Evolutionary conservation across 1,140 invertebrate species (phyloP).

Genomic region (Leguminivora glycinivorella): DNA sequence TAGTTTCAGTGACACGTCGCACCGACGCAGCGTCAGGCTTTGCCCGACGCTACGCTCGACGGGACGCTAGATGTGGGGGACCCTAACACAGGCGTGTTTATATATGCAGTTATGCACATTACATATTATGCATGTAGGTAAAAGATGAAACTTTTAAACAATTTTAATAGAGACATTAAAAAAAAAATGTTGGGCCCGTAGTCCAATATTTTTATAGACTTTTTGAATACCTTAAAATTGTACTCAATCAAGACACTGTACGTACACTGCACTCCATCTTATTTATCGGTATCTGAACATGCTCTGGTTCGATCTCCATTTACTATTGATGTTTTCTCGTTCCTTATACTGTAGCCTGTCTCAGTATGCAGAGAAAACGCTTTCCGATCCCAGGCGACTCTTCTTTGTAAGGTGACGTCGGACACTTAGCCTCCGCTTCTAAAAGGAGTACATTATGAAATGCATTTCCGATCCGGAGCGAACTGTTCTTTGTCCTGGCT

Average conservation of each 20-base stretch:
- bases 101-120: no score
- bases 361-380: constrained; percentile 6
- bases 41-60: no score
- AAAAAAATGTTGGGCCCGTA: no score
- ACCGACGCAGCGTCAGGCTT: no score
- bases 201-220: no score
- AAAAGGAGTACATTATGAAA: constrained; percentile 18
- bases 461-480: constrained; percentile 2
- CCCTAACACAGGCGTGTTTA: no score
- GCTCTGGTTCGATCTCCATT: background rate
- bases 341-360: background rate
- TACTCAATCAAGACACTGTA: background rate
- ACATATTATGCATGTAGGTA: no score
- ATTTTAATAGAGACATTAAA: no score
- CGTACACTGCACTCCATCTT: background rate
- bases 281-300: background rate
- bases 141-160: no score
- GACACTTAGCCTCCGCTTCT: constrained; percentile 7
- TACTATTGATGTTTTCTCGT: constrained; percentile 3
- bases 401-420: constrained; percentile 22
- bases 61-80: no score
- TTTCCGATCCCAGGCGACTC: background rate
- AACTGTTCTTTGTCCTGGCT: background rate
- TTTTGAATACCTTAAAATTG: no score
- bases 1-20: background rate